Evolutionary conservation across 1,140 invertebrate genomes (phyloP).

Genomic region (Stegodyphus dumicola): DNA sequence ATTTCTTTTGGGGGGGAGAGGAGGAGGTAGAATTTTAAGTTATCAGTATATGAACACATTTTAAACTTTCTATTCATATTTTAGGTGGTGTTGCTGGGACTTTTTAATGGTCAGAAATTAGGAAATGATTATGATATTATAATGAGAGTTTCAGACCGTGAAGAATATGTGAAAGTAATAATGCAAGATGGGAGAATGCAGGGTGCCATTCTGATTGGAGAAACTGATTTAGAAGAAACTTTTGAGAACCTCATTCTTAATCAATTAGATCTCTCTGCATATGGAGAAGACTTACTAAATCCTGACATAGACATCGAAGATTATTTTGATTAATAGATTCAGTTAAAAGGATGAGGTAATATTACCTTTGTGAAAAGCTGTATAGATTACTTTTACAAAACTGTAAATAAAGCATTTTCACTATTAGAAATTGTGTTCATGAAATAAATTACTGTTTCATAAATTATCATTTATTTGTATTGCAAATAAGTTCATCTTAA

Average conservation of each 20-base stretch:
- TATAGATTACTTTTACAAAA: neutral
- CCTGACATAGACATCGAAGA: conserved; percentile 98
- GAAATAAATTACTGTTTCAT: too few relatives aligned
- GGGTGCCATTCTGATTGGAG: conserved; percentile 95
- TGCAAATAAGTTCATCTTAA: too few relatives aligned
- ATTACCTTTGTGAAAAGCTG: neutral
- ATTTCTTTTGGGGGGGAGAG: too few relatives aligned
- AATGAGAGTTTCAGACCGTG: conserved; percentile 79
- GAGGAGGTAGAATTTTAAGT: too few relatives aligned
- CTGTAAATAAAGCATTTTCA: too few relatives aligned
- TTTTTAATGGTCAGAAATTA: conserved; percentile 93
- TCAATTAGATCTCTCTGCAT: conserved; percentile 87
- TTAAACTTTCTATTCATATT: conserved; percentile 50
- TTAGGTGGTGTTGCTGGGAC: conserved; percentile 83
- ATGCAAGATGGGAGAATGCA: conserved; percentile 86
- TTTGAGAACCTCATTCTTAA: conserved; percentile 98
- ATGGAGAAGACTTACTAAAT: conserved; percentile 93
- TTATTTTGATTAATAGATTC: conserved; percentile 89
- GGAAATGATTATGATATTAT: conserved; percentile 87
- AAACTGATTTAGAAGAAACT: conserved; percentile 97
- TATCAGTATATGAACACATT: too few relatives aligned
- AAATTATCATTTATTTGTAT: too few relatives aligned
- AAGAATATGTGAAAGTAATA: conserved; percentile 93
- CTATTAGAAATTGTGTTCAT: too few relatives aligned
- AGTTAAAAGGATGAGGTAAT: neutral